Evolutionary conservation across 2,888 invertebrate genomes (phyloP), one percentile per base, ranked within the genome.

Genomic region (Drosophila monieri): DNA sequence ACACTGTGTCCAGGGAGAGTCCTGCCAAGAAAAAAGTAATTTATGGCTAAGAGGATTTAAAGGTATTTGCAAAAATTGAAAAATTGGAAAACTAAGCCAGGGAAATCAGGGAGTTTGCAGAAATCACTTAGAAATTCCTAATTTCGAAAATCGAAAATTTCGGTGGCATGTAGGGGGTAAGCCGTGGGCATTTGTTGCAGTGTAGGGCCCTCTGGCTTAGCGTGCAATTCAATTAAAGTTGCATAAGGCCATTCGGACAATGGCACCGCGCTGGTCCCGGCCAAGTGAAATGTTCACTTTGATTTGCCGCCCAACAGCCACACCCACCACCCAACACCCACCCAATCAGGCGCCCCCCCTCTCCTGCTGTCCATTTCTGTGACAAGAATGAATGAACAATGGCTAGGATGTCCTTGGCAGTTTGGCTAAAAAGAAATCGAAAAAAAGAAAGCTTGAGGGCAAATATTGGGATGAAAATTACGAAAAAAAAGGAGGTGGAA

Each of bases 211-310:
- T 23, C 49, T 58, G 69, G 81, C 86, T 81, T 80, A 73, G 61
- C 75, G 73, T 85, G 86, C 81, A 81, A 81, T 81, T 81, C 81
- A 81, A 81, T 81, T 81, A 81, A 81, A 75, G 75, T 81, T 81
- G 86, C 86, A 81, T 77, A 85, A 85, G 85, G 62, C 74, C 69
- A 69, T 70, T 35, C 69, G 68, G 76, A 67, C 54, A 59, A 69
- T 60, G 68, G 70, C 53, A 67, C 54, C 67, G 65, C 52, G 65
- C 41, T 49, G 69, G 39, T 15, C 64, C 49, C 61, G 62, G 62
- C 62, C 62, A 44, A 61, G 27, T 51, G 62, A 64, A 64, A 64
- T 64, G 62, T 52, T 64, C 62, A 46, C 64, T 64, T 64, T 64
- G 62, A 64, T 64, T 64, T 64, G 37, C 51, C 59, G 32, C 43